Percentiles rank a stretch among this genome's conserved stretches.
Evolutionary conservation across 2,888 invertebrate species (phyloP).

Genomic region (Volucella bombylans): DNA sequence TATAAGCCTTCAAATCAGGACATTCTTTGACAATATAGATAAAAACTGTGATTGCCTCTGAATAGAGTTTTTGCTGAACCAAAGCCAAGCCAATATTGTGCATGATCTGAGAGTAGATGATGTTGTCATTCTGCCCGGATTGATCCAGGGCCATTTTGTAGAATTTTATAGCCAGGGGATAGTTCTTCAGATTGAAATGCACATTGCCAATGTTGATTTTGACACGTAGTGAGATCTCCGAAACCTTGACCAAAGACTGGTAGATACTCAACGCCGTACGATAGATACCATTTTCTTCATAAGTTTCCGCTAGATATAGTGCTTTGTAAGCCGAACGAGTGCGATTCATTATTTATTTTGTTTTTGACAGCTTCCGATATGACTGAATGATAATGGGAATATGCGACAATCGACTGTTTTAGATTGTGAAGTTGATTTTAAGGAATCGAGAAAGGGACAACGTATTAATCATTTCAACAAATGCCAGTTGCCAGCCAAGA

Average conservation of each 20-base stretch:
- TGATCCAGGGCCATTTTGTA: constrained; percentile 70
- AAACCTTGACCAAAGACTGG: constrained; percentile 35
- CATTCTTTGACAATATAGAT: constrained; percentile 51
- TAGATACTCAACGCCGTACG: constrained; percentile 53
- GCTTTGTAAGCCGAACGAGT: constrained; percentile 19
- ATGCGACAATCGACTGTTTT: neutral
- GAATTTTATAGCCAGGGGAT: constrained; percentile 46
- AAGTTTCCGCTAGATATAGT: constrained; percentile 42
- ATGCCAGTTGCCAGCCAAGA: too few relatives aligned
- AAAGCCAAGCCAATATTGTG: constrained; percentile 64
- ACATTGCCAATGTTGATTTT: constrained; percentile 69
- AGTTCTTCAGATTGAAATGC: constrained; percentile 56
- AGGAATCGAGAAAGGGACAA: too few relatives aligned
- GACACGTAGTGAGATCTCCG: constrained; percentile 56
- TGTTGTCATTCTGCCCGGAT: constrained; percentile 61
- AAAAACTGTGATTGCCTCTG: constrained; percentile 48
- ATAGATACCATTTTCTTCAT: constrained; percentile 44
- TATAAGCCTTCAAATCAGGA: constrained; percentile 47
- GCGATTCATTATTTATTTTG: constrained; percentile 23
- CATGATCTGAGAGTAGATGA: constrained; percentile 49
- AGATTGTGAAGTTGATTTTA: neutral
- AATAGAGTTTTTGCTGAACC: constrained; percentile 54
- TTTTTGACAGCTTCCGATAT: neutral
- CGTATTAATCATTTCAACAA: too few relatives aligned
- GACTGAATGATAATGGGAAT: neutral